phyloP scores from a whole-genome alignment of 2,113 vertebrate genomes.

The Indicator indicator region DNA sequence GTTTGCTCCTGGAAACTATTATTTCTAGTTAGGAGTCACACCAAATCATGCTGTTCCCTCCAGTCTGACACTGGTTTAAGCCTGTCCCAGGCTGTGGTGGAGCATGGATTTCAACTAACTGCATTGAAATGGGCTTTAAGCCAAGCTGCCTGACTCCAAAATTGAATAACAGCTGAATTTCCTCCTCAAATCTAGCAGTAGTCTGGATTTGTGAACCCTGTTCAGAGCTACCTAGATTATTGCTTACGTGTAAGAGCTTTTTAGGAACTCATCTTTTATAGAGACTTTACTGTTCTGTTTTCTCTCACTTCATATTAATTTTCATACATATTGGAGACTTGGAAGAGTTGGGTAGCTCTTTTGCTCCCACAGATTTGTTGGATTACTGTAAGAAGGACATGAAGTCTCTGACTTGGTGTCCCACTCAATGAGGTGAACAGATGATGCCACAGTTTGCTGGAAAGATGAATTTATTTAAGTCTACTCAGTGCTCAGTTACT shows the following conservation, averaged over 20 bases:
- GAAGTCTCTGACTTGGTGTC: background rate
- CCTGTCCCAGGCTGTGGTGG: background rate
- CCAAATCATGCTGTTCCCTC: background rate
- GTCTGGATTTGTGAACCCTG: slow-evolving; percentile 10
- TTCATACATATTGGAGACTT: background rate
- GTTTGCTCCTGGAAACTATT: background rate
- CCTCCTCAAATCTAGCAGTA: background rate
- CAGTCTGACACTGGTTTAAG: background rate
- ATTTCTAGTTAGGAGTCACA: background rate
- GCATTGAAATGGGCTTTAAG: background rate
- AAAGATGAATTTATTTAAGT: background rate
- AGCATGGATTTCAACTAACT: background rate
- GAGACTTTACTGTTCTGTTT: background rate
- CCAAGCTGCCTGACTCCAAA: slow-evolving; percentile 12
- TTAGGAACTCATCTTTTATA: slow-evolving; percentile 14
- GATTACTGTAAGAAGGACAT: background rate
- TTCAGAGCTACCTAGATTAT: slow-evolving; percentile 1
- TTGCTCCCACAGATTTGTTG: background rate
- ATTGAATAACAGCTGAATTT: slow-evolving; percentile 21
- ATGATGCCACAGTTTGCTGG: background rate
- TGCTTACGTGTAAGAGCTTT: background rate
- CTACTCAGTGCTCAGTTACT: background rate
- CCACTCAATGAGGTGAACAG: background rate
- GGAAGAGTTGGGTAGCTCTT: background rate
- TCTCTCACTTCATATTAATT: slow-evolving; percentile 6